These are phyloP conservation scores for Chrysolina americana DNA, from an alignment of 2,888 invertebrate genomes.

Conservation along the genomic window DNA sequence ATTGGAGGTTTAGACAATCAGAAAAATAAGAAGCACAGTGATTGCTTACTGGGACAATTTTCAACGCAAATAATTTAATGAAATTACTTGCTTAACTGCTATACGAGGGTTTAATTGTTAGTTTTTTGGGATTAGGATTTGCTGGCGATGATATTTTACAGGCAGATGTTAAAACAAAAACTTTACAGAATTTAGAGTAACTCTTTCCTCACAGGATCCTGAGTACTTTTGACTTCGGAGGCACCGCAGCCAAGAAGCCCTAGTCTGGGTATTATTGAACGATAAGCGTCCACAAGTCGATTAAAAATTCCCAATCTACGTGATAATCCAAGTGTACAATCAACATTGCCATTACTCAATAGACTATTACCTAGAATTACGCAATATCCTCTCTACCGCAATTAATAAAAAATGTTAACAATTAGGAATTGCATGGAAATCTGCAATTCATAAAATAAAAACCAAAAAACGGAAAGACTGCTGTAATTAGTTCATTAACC, in stretches of 20 bases:
- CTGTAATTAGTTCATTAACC: conserved; percentile 64
- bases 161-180: too few relatives aligned
- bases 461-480: conserved; percentile 64
- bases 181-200: too few relatives aligned
- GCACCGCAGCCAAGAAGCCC: background rate
- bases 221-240: too few relatives aligned
- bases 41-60: too few relatives aligned
- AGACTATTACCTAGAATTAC: conserved; percentile 31
- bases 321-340: conserved; percentile 23
- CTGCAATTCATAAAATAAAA: conserved; percentile 54
- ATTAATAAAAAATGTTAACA: conserved; percentile 28
- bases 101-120: too few relatives aligned
- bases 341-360: conserved; percentile 10
- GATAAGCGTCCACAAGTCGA: background rate
- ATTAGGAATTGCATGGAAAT: conserved; percentile 49
- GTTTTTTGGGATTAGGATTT: too few relatives aligned
- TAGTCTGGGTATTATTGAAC: background rate
- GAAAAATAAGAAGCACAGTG: too few relatives aligned
- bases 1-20: too few relatives aligned
- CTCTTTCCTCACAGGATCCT: too few relatives aligned
- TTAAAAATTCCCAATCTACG: background rate
- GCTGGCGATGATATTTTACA: too few relatives aligned
- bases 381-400: conserved; percentile 35
- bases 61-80: too few relatives aligned
- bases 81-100: too few relatives aligned